phyloP scores from a whole-genome alignment of 2,113 vertebrate genomes.

The Brienomyrus brachyistius region DNA sequence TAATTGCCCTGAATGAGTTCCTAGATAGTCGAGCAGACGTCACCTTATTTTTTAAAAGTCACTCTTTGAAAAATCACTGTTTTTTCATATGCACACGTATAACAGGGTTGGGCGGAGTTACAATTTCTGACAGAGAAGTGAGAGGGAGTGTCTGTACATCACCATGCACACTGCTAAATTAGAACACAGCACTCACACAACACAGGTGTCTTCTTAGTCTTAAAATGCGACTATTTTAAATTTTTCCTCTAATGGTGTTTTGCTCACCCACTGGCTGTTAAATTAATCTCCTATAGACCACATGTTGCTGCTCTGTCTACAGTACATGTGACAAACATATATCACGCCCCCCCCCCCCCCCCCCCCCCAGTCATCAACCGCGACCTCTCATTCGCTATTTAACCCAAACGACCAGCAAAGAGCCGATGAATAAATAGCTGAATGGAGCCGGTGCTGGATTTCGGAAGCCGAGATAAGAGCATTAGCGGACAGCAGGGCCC shows the following conservation, averaged over 20 bases:
- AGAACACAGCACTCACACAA: not conserved
- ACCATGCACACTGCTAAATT: not conserved
- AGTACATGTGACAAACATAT: not conserved
- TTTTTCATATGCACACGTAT: not conserved
- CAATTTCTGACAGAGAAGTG: not conserved
- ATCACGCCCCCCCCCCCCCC: not conserved
- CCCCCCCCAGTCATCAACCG: not conserved
- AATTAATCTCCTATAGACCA: not conserved
- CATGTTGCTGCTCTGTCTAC: not conserved
- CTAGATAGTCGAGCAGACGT: not conserved
- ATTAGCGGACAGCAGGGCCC: constrained; percentile 23
- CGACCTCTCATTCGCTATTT: not conserved
- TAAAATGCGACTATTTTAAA: not conserved
- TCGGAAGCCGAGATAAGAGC: constrained; percentile 31
- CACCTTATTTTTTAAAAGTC: not conserved
- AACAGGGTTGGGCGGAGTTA: not conserved
- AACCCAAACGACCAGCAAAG: not conserved
- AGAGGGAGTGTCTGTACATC: not conserved
- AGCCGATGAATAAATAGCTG: not conserved
- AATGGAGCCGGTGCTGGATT: constrained; percentile 19
- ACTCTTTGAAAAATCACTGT: not conserved
- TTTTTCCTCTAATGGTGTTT: not conserved
- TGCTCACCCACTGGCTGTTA: not conserved
- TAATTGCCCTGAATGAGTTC: not conserved
- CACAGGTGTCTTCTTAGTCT: not conserved